Evolutionary conservation across 1,140 invertebrate species (phyloP).

Genomic region (Ooceraea biroi): DNA sequence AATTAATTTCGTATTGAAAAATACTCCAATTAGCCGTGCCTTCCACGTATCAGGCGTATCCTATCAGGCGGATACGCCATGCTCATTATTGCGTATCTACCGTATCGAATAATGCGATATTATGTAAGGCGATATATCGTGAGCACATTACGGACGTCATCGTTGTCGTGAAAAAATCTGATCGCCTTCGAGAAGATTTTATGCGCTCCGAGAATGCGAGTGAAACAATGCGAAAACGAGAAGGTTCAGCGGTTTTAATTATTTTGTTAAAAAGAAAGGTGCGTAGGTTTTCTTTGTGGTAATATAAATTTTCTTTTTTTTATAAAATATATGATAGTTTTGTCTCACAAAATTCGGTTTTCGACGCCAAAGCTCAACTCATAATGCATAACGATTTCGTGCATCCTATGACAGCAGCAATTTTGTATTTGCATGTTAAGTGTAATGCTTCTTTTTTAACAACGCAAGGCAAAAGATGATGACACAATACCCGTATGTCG

Average conservation of each 20-base stretch:
- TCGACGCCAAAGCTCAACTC: neutral
- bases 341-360: neutral
- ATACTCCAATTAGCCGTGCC: constrained; percentile 30
- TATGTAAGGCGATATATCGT: constrained; percentile 31
- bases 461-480: too few relatives aligned
- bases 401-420: neutral
- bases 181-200: neutral
- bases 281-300: neutral
- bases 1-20: constrained; percentile 48
- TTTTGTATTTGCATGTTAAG: neutral
- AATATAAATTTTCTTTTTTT: neutral
- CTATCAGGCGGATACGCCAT: neutral
- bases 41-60: constrained; percentile 17
- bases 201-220: neutral
- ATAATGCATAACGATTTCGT: neutral
- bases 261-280: neutral
- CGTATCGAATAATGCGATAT: constrained; percentile 18
- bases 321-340: neutral
- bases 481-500: neutral
- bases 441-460: too few relatives aligned
- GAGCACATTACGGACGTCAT: neutral
- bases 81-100: constrained; percentile 12
- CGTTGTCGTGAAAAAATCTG: neutral
- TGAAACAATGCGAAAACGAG: neutral
- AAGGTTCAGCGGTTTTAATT: neutral